Base-by-base conservation (phyloP, 2,888 invertebrate genomes). In the Orchesella flavescens region DNA sequence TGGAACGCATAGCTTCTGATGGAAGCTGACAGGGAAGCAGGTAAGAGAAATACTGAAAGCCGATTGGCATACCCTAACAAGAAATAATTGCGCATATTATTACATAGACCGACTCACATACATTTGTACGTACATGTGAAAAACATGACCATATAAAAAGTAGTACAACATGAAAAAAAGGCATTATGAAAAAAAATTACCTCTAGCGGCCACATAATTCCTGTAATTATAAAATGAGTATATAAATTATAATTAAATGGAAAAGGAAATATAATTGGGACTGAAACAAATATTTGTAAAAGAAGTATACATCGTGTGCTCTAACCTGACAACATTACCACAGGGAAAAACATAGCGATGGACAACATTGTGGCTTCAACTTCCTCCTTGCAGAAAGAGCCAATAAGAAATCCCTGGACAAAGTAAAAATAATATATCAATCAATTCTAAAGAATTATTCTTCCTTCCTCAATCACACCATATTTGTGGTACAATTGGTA, bases 121-220 rank as follows among this genome's bases (percentile, higher is more conserved):
- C 7, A 34, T 34, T 34, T 34, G 34, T 34, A 34, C 34, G 7
- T 34, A 34, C 34, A 34, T 34, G 34, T n/a, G n/a, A n/a, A n/a
- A n/a, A n/a, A n/a, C n/a, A n/a, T 44, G 44, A 12, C 44, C 44
- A 44, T 12, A 44, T n/a, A n/a, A n/a, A n/a, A n/a, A n/a, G n/a
- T n/a, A n/a, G n/a, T n/a, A n/a, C n/a, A n/a, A n/a, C n/a, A n/a
- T n/a, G 44, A 7, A 44, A 44, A 12, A 12, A 44, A 44, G 44
- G 44, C 7, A 12, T 9, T 44, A 44, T 9, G 44, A 44, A 49
- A 34, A 34, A 34, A 34, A 34, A 98, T 97, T 76, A 96, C 96
- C 90, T 97, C 97, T 84, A 97, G 94, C 82, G 97, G 97, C 97
- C 97, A 97, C 89, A 97, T 96, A 44, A 97, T 73, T 43, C 85